Evolutionary conservation across 2,888 invertebrate species (phyloP), one percentile per base, ranked within the genome.

Genomic region (Athalia rosae): DNA sequence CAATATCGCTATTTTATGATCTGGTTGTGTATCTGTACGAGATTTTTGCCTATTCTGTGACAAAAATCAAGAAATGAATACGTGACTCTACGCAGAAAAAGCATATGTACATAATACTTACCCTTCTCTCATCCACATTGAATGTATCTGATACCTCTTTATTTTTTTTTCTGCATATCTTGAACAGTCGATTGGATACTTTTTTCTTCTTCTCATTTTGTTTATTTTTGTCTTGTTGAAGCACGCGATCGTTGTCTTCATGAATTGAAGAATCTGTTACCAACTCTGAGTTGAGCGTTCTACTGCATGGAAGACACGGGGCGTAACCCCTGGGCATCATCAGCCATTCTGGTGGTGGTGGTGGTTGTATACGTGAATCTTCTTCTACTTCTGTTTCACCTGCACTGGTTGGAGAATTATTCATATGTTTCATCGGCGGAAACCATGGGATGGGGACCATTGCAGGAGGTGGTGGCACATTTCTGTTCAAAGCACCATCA

Each of bases 391-490:
- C 8, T 48, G 48, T 28, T 61, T 28, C 50, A 15, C 11, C 28
- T 28, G 28, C 28, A 59, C 61, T 48, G 62, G 9, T 59, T 15
- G 48, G 48, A 61, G 59, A 13, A 62, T 48, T 15, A 45, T 62
- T 9, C n/a, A 62, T 9, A 62, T 47, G 41, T 11, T 9, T 15
- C 41, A 62, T 74, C 3, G 74, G 74, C 48, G 74, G 62, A 4
- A 74, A 74, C 74, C 74, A 74, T 58, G 74, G 74, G n/a, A 74
- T 74, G 3, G 74, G 74, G n/a, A 74, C 61, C 48, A 61, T 74
- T 6, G n/a, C 59, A 4, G 74, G 74, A 61, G 74, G 74, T 11
- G 74, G 74, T 4, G 74, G 48, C n/a, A 4, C 41, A 28, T 41
- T 61, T 6, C 50, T 48, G n/a, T 41, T 3, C 5, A n/a, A 11